These are phyloP conservation scores for Pseudobourletiella spinata DNA, from an alignment of 1,140 invertebrate species.

Conservation along the genomic window DNA sequence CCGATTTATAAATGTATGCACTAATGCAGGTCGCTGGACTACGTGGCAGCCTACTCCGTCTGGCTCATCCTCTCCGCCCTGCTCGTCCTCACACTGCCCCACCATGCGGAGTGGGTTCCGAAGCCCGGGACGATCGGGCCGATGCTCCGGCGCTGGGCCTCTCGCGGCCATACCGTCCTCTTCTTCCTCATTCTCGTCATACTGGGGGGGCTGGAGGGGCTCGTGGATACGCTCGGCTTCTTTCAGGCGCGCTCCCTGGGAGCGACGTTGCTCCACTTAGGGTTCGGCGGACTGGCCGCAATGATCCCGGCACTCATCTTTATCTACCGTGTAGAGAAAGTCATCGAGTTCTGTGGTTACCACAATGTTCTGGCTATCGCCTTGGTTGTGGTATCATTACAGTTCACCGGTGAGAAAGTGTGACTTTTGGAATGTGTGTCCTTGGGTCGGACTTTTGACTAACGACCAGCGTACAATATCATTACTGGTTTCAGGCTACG, in stretches of 20 bases:
- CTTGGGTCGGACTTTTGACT: too few relatives aligned
- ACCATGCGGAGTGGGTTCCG: slow-evolving; percentile 35
- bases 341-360: slow-evolving; percentile 34
- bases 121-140: slow-evolving; percentile 26
- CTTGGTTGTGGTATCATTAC: slow-evolving; percentile 31
- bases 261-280: slow-evolving; percentile 24
- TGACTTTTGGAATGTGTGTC: neutral
- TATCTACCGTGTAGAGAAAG: slow-evolving; percentile 34
- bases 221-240: slow-evolving; percentile 26
- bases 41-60: slow-evolving; percentile 16
- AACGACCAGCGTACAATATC: too few relatives aligned
- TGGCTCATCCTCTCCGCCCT: slow-evolving; percentile 24
- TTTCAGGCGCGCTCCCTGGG: slow-evolving; percentile 25
- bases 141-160: slow-evolving; percentile 26
- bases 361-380: slow-evolving; percentile 32
- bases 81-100: slow-evolving; percentile 13
- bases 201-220: slow-evolving; percentile 24
- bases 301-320: slow-evolving; percentile 25
- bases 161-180: slow-evolving; percentile 19
- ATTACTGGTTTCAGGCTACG: too few relatives aligned
- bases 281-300: slow-evolving; percentile 25
- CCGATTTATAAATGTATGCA: too few relatives aligned
- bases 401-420: slow-evolving; percentile 31
- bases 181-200: slow-evolving; percentile 26
- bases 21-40: slow-evolving; percentile 32